Conservation (phyloP, 2,888 invertebrate species). For the Scaeva pyrastri region DNA sequence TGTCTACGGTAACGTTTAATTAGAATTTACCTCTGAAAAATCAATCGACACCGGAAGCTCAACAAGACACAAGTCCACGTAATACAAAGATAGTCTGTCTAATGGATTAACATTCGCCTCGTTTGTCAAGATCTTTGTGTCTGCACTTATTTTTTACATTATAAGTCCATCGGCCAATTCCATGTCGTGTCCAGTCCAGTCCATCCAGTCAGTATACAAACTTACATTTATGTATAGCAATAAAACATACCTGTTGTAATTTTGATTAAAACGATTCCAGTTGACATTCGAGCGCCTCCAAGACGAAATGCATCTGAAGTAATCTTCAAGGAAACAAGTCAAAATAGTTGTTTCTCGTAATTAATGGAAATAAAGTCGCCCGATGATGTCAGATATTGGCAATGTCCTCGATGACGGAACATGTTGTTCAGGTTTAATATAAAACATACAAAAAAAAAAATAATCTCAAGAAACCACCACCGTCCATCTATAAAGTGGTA, state of each 20-base stretch:
- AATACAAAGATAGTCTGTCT: constrained; percentile 50
- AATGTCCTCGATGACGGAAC: constrained; percentile 66
- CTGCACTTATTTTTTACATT: background rate
- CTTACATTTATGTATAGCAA: too few relatives aligned
- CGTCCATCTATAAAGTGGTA: constrained; percentile 37
- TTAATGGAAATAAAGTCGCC: constrained; percentile 72
- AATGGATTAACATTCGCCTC: constrained; percentile 45
- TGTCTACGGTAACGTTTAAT: constrained; percentile 13
- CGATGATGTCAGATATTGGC: constrained; percentile 65
- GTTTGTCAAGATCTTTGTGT: constrained; percentile 48
- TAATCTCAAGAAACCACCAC: constrained; percentile 9
- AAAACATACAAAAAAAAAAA: constrained; percentile 44
- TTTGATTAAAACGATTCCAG: constrained; percentile 63
- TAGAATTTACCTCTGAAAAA: constrained; percentile 12
- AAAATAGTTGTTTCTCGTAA: constrained; percentile 67
- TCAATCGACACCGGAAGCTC: constrained; percentile 35
- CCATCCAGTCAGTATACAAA: too few relatives aligned
- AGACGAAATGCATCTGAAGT: constrained; percentile 15
- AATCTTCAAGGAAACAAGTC: constrained; percentile 48
- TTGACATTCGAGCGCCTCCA: constrained; percentile 67
- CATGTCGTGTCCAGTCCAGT: constrained; percentile 42
- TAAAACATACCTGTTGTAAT: too few relatives aligned
- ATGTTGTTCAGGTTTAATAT: constrained; percentile 64
- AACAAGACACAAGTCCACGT: constrained; percentile 26
- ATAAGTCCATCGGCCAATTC: background rate